These are phyloP conservation scores for Polymixis flavicincta DNA, from an alignment of 2,888 invertebrate species.

Conservation along the genomic window DNA sequence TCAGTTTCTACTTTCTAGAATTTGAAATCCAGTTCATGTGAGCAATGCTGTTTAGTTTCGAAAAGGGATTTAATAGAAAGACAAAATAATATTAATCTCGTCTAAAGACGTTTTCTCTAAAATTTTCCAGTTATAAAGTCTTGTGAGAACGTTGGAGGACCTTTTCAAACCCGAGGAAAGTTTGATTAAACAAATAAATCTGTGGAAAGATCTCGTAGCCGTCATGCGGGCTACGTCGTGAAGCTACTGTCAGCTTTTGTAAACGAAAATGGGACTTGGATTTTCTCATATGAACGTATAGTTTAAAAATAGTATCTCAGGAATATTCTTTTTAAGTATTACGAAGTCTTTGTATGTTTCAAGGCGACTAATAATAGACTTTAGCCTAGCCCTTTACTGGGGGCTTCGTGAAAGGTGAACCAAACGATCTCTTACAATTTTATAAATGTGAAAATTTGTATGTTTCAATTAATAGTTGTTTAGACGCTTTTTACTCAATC, in stretches of 20 bases:
- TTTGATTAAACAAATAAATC: slow-evolving; percentile 54
- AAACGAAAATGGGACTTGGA: slow-evolving; percentile 24
- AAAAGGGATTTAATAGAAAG: neutral
- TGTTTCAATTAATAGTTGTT: too few species aligned
- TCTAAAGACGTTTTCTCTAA: neutral
- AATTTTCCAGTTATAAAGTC: slow-evolving; percentile 26
- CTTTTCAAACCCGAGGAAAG: slow-evolving; percentile 15
- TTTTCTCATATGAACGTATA: slow-evolving; percentile 13
- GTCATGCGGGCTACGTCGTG: slow-evolving; percentile 41
- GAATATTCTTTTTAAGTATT: slow-evolving; percentile 2
- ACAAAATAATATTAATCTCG: neutral
- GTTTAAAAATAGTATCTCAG: slow-evolving; percentile 2
- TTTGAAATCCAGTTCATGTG: neutral
- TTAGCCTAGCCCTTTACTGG: neutral
- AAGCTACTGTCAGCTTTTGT: slow-evolving; percentile 35
- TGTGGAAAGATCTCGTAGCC: slow-evolving; percentile 20
- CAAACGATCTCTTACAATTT: too few species aligned
- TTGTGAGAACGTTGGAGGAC: slow-evolving; percentile 23
- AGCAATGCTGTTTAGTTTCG: neutral
- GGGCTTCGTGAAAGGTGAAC: neutral
- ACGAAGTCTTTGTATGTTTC: too few species aligned
- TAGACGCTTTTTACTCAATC: too few species aligned
- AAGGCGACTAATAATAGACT: neutral
- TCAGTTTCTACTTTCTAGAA: neutral
- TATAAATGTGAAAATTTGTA: too few species aligned